These are phyloP conservation scores for Lottia gigantea DNA, from an alignment of 2,888 invertebrate genomes.

Conservation along the genomic window DNA sequence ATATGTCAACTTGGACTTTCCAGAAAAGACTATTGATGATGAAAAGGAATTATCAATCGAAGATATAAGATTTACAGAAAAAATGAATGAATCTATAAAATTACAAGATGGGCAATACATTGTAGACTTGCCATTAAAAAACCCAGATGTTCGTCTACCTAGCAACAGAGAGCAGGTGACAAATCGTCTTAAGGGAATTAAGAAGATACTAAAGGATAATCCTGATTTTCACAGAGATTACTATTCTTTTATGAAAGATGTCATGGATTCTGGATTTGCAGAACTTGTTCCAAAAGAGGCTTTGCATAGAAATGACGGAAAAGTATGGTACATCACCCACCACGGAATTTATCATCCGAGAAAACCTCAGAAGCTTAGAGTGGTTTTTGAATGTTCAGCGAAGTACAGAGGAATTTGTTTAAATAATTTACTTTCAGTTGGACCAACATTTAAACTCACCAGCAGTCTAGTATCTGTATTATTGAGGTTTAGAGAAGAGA, in stretches of 20 bases:
- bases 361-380: constrained; percentile 26
- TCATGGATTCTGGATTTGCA: constrained; percentile 22
- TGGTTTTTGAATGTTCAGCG: constrained; percentile 33
- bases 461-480: no score
- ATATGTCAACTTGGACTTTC: no score
- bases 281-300: constrained; percentile 16
- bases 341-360: constrained; percentile 30
- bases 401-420: constrained; percentile 30
- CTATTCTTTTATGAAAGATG: constrained; percentile 23
- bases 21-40: background rate
- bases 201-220: background rate
- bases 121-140: constrained; percentile 18
- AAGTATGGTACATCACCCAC: constrained; percentile 31
- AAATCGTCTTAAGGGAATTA: constrained; percentile 7
- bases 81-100: constrained; percentile 3
- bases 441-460: constrained; percentile 31
- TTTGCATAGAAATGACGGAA: constrained; percentile 13
- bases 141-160: constrained; percentile 16
- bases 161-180: constrained; percentile 12
- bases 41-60: constrained; percentile 15
- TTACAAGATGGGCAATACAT: constrained; percentile 18
- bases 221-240: constrained; percentile 11
- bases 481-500: constrained; percentile 32
- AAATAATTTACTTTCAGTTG: constrained; percentile 34
- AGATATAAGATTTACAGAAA: constrained; percentile 20